Conservation (phyloP, 2,888 invertebrate genomes). For the Iphiclides podalirius region DNA sequence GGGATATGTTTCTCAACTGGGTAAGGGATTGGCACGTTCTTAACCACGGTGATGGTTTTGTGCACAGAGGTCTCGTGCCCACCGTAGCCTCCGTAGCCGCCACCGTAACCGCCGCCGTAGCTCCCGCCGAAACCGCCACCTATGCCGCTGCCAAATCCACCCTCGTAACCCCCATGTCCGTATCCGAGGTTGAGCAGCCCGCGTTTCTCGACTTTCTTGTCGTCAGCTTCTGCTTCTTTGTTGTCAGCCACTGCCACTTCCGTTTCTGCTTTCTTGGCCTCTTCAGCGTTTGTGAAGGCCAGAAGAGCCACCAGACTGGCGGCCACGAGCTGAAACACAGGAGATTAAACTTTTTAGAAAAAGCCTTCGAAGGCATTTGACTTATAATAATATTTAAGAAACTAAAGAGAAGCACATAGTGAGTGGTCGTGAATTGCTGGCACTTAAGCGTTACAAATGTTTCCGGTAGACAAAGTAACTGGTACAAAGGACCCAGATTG, state of each 20-base stretch:
- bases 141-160: conserved; percentile 37
- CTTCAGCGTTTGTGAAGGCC: conserved; percentile 80
- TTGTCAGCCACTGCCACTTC: conserved; percentile 79
- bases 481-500: conserved; percentile 43
- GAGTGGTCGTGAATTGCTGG: conserved; percentile 1
- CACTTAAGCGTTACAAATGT: conserved; percentile 40
- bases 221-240: conserved; percentile 73
- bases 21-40: conserved; percentile 85
- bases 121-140: conserved; percentile 54
- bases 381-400: too few species aligned
- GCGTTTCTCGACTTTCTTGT: conserved; percentile 88
- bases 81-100: conserved; percentile 49
- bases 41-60: conserved; percentile 86
- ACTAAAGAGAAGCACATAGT: too few species aligned
- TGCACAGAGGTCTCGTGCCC: conserved; percentile 76
- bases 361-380: not conserved
- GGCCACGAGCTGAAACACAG: conserved; percentile 71
- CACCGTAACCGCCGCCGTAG: conserved; percentile 44
- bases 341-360: conserved; percentile 27
- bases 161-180: conserved; percentile 47
- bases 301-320: conserved; percentile 83
- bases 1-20: conserved; percentile 87
- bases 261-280: conserved; percentile 78
- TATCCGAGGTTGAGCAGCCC: conserved; percentile 82
- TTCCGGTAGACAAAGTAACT: conserved; percentile 55